Evolutionary conservation across 92 coral and sea anemone genomes (phyloP), one percentile per base, ranked within the genome.

Genomic region (Desmophyllum pertusum): DNA sequence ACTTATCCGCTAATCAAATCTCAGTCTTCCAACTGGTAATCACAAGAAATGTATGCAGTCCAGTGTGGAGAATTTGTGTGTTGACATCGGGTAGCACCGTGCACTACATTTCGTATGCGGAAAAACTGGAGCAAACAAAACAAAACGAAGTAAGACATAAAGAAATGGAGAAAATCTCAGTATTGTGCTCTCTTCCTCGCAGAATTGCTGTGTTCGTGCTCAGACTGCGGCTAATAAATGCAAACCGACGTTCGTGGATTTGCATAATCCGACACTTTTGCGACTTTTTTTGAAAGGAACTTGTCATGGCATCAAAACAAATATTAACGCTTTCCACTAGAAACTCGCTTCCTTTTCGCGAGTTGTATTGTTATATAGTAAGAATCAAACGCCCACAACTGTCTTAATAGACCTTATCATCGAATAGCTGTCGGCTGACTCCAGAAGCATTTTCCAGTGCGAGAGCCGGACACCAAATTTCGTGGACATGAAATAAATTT

Each of bases 231-330:
- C 65, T 25, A 25, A 59, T 59, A 6, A 1, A 27, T 59, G 30
- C 65, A 59, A 59, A 25, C 65, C 11, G 33, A 9, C 65, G 25
- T 25, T n/a, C 45, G 3, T 36, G 23, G 37, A 75, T 75, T 75
- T 75, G 31, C 81, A 57, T 61, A 77, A 36, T 37, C 70, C 33
- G 70, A 59, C 81, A 77, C 70, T 23, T 59, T 8, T 19, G 43
- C 14, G 39, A 77, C 36, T 30, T 38, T 40, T 50, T 39, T 41
- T 40, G 70, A 57, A 23, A 41, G 52, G n/a, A 40, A 1, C 52
- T 65, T 57, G 70, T n/a, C 81, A 38, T 25, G 19, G 6, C 18
- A 38, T 6, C 43, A 18, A 67, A 19, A 46, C 59, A 73, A 15
- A 73, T 73, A 45, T 73, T 73, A 29, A 36, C 57, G 9, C 38